Percentiles rank a stretch among this genome's conserved stretches.
Evolutionary conservation across 1,140 invertebrate species (phyloP).

Genomic region (Antheraea mylitta): DNA sequence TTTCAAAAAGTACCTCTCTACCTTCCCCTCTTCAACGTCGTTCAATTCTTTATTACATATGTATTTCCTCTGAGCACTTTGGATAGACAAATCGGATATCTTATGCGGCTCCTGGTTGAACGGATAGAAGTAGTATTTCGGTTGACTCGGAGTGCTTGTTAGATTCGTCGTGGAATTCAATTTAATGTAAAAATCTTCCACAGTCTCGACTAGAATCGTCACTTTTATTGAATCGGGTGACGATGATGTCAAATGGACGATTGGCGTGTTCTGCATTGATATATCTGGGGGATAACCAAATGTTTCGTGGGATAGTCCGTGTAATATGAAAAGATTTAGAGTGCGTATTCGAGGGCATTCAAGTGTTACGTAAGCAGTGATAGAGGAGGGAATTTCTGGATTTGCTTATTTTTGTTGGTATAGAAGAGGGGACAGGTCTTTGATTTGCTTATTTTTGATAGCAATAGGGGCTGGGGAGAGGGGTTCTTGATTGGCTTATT

Average conservation of each 20-base stretch:
- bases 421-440: too few species aligned
- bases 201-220: constrained; percentile 76
- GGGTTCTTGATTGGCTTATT: too few species aligned
- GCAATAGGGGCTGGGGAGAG: too few species aligned
- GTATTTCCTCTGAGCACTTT: constrained; percentile 44
- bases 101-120: constrained; percentile 54
- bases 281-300: constrained; percentile 36
- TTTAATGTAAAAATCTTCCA: constrained; percentile 80
- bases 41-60: constrained; percentile 46
- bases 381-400: too few species aligned
- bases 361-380: too few species aligned
- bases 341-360: too few species aligned
- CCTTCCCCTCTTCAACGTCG: constrained; percentile 26
- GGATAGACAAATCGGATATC: constrained; percentile 41
- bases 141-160: constrained; percentile 74
- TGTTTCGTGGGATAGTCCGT: too few species aligned
- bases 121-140: constrained; percentile 71
- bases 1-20: constrained; percentile 38
- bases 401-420: too few species aligned
- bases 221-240: constrained; percentile 75
- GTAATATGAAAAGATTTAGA: too few species aligned
- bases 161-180: constrained; percentile 58
- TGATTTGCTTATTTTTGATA: too few species aligned
- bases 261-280: constrained; percentile 65
- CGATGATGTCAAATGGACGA: constrained; percentile 82